Base-by-base conservation (phyloP, 1,140 invertebrate species). In the Macrotrachela quadricornifera region DNA sequence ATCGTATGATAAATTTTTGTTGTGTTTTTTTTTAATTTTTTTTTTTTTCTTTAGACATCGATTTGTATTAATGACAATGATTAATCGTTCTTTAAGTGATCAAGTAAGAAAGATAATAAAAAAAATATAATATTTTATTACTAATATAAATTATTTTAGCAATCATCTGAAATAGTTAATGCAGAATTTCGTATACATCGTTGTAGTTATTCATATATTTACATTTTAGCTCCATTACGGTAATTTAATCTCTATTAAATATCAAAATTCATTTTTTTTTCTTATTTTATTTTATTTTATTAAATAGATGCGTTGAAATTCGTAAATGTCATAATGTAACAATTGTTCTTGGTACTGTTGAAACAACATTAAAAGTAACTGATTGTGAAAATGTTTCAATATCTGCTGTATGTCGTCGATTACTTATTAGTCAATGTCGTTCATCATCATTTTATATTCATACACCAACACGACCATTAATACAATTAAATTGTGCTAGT, bases 271-370 rank as follows among this genome's bases (percentile, higher is more conserved):
- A 43, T 38, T 15, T 17, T 14, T 44, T 42, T 49, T 45, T 57
- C 16, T 42, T 2, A 4, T 30, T 30, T 47, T 44, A 56, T 58
- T n/a, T n/a, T n/a, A n/a, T n/a, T n/a, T n/a, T n/a, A n/a, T 36
- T 53, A 30, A 4, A 30, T 30, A 69, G 69, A 50, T 65, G 62
- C 43, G 68, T 70, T 21, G 64, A 62, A 2, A 64, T 71, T 49
- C 64, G 69, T 55, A 71, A 71, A 51, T 70, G 69, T 58, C 59
- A 62, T 38, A 61, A 69, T 51, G 61, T 61, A 1, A 70, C 66
- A 0, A 59, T 71, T 18, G 61, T 70, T 10, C 59, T 71, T 10
- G 69, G 69, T 38, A 62, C 69, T 0, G 66, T 70, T 10, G 64
- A 67, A 54, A 61, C 62, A 9, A 59, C 62, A 37, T 58, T 71